Percentiles rank a stretch among this genome's conserved stretches.
Evolutionary conservation across 2,888 invertebrate species (phyloP).

Genomic region (Nemurella pictetii): DNA sequence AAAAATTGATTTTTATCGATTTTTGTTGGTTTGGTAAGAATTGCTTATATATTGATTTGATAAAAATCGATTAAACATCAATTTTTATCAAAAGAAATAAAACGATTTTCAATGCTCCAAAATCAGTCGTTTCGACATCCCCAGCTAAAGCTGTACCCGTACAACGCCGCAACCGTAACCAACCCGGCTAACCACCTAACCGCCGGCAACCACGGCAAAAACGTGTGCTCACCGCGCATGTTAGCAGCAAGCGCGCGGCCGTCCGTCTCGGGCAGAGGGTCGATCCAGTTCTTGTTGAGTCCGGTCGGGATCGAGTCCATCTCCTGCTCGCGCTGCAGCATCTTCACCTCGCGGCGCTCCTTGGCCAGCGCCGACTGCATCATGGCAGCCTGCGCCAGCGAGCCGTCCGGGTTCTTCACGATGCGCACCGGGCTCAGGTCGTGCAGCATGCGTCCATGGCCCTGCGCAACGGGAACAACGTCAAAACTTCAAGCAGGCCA

Average conservation of each 20-base stretch:
- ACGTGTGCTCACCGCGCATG: slow-evolving; percentile 76
- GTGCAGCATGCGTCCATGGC: slow-evolving; percentile 88
- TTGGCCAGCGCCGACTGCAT: slow-evolving; percentile 99
- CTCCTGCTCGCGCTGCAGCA: slow-evolving; percentile 92
- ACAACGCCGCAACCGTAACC: neutral
- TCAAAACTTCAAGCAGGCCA: no score
- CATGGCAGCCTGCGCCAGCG: slow-evolving; percentile 98
- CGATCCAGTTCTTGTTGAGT: slow-evolving; percentile 93
- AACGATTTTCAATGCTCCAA: no score
- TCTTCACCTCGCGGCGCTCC: slow-evolving; percentile 93
- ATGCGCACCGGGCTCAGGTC: slow-evolving; percentile 90
- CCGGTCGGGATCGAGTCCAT: slow-evolving; percentile 82
- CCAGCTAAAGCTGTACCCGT: neutral
- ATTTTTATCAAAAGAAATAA: no score
- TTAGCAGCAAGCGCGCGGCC: slow-evolving; percentile 73
- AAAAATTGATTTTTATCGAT: no score
- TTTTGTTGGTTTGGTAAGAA: no score
- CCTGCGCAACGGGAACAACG: slow-evolving; percentile 50
- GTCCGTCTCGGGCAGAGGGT: slow-evolving; percentile 87
- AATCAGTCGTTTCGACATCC: no score
- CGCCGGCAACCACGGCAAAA: no score
- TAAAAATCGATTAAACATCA: no score
- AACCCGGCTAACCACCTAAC: no score
- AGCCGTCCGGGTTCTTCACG: slow-evolving; percentile 99
- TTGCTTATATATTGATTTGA: no score